Conservation (phyloP, 2,113 vertebrate genomes). For the Anguilla japonica region DNA sequence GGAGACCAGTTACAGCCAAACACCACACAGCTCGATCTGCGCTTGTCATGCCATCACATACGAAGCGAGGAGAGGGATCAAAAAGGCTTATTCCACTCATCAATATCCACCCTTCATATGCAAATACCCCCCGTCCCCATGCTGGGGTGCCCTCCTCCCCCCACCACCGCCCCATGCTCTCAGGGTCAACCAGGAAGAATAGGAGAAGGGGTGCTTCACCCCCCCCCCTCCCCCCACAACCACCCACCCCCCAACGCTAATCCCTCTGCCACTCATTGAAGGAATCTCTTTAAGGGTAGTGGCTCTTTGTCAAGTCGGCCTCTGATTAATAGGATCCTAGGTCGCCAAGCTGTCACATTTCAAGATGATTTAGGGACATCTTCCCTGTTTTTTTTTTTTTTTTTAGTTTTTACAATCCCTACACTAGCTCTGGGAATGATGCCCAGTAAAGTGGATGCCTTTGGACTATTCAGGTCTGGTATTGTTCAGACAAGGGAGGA, state of each 20-base stretch:
- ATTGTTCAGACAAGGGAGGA: neutral
- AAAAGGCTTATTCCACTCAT: slow-evolving; percentile 41
- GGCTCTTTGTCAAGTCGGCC: slow-evolving; percentile 30
- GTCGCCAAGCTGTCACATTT: slow-evolving; percentile 28
- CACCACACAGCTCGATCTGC: neutral
- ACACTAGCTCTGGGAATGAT: neutral
- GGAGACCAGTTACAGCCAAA: neutral
- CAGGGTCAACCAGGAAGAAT: slow-evolving; percentile 52
- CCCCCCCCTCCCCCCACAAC: slow-evolving; percentile 23
- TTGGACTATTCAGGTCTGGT: slow-evolving; percentile 21
- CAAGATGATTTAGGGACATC: slow-evolving; percentile 21
- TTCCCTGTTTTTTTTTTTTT: slow-evolving; percentile 8
- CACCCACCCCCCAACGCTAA: slow-evolving; percentile 46
- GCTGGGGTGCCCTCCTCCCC: slow-evolving; percentile 36
- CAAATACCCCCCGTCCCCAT: slow-evolving; percentile 54
- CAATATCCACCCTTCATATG: slow-evolving; percentile 52
- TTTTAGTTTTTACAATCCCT: neutral
- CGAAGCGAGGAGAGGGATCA: slow-evolving; percentile 76
- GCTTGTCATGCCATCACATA: slow-evolving; percentile 74
- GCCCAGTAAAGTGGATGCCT: slow-evolving; percentile 11
- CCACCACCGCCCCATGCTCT: slow-evolving; percentile 34
- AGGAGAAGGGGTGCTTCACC: slow-evolving; percentile 35
- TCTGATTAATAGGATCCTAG: slow-evolving; percentile 31
- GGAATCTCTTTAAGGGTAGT: slow-evolving; percentile 20
- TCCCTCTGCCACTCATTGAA: slow-evolving; percentile 56